Base-by-base conservation (phyloP, 2,113 vertebrate genomes). In the Xenopus borealis region DNA sequence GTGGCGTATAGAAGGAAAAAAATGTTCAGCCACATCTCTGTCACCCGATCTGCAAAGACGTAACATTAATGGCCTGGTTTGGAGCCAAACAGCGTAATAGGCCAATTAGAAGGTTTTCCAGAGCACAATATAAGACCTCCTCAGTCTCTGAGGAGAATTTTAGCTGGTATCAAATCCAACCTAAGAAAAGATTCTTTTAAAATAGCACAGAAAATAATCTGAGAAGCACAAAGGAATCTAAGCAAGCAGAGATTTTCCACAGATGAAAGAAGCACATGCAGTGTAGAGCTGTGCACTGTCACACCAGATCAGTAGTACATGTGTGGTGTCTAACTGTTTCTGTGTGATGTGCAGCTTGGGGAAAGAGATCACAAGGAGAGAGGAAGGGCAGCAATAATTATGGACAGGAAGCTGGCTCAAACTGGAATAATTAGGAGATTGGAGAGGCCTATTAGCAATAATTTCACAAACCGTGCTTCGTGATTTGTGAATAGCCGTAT, bases 141-240 rank as follows among this genome's bases (percentile, higher is more conserved):
- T 58, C 58, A 45, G 19, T 45, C 68, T 59, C 50, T 47, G 27
- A 40, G 57, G 75, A 19, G 30, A 40, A 4, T 45, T 16, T 63
- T 44, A 72, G 16, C 33, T n/a, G 33, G 12, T 52, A 63, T 57
- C 23, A 46, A n/a, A 65, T 73, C 72, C 59, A 18, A n/a, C 46
- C 59, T 23, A 57, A 40, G 57, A 57, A 72, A 55, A 72, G 53
- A 16, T 55, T 30, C 17, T 33, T 14, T 55, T 72, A 52, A 64
- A 77, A 47, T 50, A 80, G 79, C 77, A 80, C 79, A 80, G 10
- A 23, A 27, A 16, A 69, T n/a, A 72, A 19, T n/a, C n/a, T 57
- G n/a, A 62, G 16, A 82, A 82, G 77, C 76, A 78, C 75, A 80
- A 80, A 50, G 23, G 66, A 76, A 76, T 62, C 45, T 40, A 59